Evolutionary conservation across 92 coral and sea anemone species (phyloP).

Genomic region (Zoanthus solanderi): DNA sequence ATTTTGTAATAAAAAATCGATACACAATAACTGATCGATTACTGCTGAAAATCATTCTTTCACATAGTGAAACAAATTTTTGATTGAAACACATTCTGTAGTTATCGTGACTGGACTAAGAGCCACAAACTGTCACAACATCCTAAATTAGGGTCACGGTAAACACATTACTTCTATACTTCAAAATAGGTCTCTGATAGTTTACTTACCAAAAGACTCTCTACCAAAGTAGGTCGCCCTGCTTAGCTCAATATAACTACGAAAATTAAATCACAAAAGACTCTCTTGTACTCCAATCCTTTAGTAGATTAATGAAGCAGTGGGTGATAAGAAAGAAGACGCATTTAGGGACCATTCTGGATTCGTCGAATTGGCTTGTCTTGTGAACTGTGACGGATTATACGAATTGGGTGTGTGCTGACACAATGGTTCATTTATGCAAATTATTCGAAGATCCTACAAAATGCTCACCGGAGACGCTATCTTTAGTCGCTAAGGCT

Average conservation of each 20-base stretch:
- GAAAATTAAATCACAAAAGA: neutral
- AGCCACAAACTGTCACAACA: neutral
- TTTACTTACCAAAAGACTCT: slow-evolving; percentile 19
- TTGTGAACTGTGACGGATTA: slow-evolving; percentile 40
- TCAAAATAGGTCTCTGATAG: neutral
- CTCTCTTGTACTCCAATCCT: neutral
- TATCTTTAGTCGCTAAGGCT: slow-evolving; percentile 40
- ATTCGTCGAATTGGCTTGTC: slow-evolving; percentile 50
- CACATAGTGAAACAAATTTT: neutral
- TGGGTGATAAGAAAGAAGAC: neutral
- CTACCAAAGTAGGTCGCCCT: neutral
- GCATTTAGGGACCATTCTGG: slow-evolving; percentile 25
- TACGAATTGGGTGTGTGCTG: slow-evolving; percentile 40
- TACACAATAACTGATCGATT: neutral
- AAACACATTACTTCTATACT: neutral
- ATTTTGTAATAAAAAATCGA: neutral
- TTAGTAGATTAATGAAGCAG: neutral
- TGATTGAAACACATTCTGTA: neutral
- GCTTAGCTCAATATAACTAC: slow-evolving; percentile 29
- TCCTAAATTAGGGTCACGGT: neutral
- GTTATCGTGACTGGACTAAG: neutral
- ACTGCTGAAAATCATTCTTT: neutral
- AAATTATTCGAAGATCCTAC: slow-evolving; percentile 17
- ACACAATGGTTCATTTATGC: slow-evolving; percentile 42
- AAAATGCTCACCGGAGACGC: slow-evolving; percentile 44